These are phyloP conservation scores for Caretta caretta DNA, from an alignment of 2,113 vertebrate genomes.

Conservation along the genomic window DNA sequence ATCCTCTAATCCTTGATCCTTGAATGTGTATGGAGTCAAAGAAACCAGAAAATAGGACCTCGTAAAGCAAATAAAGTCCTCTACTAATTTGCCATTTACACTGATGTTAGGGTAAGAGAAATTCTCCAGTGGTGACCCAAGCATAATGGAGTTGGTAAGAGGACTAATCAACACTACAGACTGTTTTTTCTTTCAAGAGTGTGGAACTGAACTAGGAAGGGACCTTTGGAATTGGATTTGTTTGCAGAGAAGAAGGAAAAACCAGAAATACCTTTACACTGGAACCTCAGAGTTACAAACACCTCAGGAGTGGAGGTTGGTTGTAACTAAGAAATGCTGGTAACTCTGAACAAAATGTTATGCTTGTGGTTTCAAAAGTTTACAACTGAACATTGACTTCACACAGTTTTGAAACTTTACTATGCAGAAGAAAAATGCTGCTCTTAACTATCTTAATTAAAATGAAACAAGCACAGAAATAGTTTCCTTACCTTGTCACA, in stretches of 20 bases:
- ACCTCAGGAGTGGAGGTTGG: too few species aligned
- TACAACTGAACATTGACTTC: too few species aligned
- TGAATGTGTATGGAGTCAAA: not conserved
- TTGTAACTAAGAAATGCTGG: too few species aligned
- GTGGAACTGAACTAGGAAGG: not conserved
- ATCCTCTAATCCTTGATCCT: not conserved
- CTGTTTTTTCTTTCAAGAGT: not conserved
- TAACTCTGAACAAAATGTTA: too few species aligned
- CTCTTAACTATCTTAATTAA: too few species aligned
- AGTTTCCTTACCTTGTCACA: too few species aligned
- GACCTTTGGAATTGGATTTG: not conserved
- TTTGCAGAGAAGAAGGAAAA: not conserved
- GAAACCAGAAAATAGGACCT: not conserved
- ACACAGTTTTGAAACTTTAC: too few species aligned
- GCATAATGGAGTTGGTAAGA: not conserved
- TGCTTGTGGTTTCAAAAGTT: too few species aligned
- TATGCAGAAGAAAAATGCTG: too few species aligned
- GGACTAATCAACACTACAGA: fast-evolving
- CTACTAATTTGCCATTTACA: not conserved
- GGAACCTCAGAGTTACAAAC: too few species aligned
- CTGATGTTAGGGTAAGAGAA: not conserved
- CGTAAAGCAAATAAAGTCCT: not conserved
- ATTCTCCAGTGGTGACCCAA: not conserved
- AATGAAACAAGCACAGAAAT: too few species aligned
- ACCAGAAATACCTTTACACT: not conserved